Evolutionary conservation across 2,113 vertebrate species (phyloP), one percentile per base, ranked within the genome.

Genomic region (Pelvicachromis taeniatus): DNA sequence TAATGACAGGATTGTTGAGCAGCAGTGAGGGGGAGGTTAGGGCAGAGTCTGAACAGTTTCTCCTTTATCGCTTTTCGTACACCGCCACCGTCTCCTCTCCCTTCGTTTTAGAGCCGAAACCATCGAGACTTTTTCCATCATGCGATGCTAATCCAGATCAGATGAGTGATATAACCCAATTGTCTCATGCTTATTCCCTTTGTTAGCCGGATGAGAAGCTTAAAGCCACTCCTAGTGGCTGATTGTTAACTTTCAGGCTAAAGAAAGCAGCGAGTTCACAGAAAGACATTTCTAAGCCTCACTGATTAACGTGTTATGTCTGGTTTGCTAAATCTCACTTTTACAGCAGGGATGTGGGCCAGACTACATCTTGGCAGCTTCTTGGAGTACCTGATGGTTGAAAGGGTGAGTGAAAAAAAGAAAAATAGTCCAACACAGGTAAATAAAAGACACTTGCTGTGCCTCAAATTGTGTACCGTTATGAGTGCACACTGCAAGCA

Each of bases 1-100:
- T 95, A 95, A 95, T 93, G 87, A 94, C 73, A 87, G 82, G 89
- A 95, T 91, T 95, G 94, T 94, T 80, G 77, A 82, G 90, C 29
- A 4, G 70, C 81, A 14, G 65, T 58, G 80, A 82, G 86, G 88
- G 85, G 83, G 88, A 86, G 89, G 84, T 85, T 54, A 68, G 84
- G 29, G 58, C 78, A 19, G 56, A 85, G 81, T 33, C 86, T 82
- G 77, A 58, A 82, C 86, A 82, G 55, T 86, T 80, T 78, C 21
- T 54, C 81, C 33, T 89, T 91, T 45, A 91, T 77, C 6, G 3
- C 42, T 83, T 87, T n/a, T 83, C 73, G 14, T 48, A 33, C 38
- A 35, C 33, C 6, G 11, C 70, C 40, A 48, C 13, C 12, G 0
- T 56, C 58, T 80, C 78, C 65, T 31, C 35, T 77, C 63, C 19